These are phyloP conservation scores for Scaeva pyrastri DNA, from an alignment of 2,888 invertebrate genomes.

Conservation along the genomic window DNA sequence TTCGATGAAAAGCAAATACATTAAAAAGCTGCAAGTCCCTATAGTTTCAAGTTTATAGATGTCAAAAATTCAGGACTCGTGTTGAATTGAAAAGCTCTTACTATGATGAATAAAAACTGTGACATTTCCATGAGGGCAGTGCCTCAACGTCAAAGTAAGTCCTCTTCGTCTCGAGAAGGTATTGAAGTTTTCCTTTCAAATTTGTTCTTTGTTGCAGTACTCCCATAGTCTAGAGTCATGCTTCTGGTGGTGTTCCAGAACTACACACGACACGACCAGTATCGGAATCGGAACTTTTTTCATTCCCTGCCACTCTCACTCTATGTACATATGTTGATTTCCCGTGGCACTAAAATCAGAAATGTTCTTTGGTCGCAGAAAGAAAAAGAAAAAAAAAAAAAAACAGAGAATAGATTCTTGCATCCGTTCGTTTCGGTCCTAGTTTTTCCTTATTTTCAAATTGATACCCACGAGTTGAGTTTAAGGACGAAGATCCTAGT, in stretches of 20 bases:
- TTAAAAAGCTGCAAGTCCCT: slow-evolving; percentile 30
- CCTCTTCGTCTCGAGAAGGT: slow-evolving; percentile 9
- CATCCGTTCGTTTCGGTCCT: slow-evolving; percentile 39
- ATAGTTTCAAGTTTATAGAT: slow-evolving; percentile 19
- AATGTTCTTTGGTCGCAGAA: slow-evolving; percentile 51
- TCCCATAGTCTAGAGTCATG: neutral
- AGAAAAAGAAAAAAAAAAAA: slow-evolving; percentile 8
- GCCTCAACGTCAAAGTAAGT: slow-evolving; percentile 31
- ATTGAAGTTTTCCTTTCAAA: slow-evolving; percentile 23
- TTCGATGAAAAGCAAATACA: slow-evolving; percentile 51
- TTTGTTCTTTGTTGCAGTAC: slow-evolving; percentile 3
- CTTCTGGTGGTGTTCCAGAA: neutral
- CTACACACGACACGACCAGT: slow-evolving; percentile 32
- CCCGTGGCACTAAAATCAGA: slow-evolving; percentile 55
- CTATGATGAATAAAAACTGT: slow-evolving; percentile 67
- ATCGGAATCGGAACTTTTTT: neutral
- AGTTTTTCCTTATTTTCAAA: slow-evolving; percentile 20
- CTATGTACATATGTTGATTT: slow-evolving; percentile 42
- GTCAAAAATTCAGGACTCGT: slow-evolving; percentile 41
- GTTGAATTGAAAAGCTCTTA: slow-evolving; percentile 45
- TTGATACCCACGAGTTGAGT: slow-evolving; percentile 27
- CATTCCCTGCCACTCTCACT: neutral
- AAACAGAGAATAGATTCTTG: slow-evolving; percentile 32
- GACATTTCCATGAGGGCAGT: slow-evolving; percentile 58
- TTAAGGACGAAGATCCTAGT: slow-evolving; percentile 27